Evolutionary conservation across 1,140 invertebrate genomes (phyloP), one percentile per base, ranked within the genome.

Genomic region (Rhyzopertha dominica): DNA sequence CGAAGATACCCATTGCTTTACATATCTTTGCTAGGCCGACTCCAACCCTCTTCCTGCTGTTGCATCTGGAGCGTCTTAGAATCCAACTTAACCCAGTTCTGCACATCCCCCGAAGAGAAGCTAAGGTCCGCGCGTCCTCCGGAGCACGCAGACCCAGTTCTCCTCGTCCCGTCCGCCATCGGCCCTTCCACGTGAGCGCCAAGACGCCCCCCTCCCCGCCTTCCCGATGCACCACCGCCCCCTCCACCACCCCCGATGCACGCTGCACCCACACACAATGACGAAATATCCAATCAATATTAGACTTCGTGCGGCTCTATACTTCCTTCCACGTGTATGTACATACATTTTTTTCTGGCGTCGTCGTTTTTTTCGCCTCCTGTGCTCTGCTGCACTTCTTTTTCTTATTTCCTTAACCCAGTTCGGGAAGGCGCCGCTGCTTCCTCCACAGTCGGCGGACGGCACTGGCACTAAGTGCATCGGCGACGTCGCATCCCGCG

Each of bases 381-480:
- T 43, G 47, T 53, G 51, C 49, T 50, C 51, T 48, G 56, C 46
- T 59, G 54, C 62, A 59, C 46, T 62, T 61, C 61, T 65, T 65
- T 63, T 66, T 60, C 62, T 64, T 56, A 58, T 59, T 54, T 55
- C 53, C 40, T 51, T 65, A 61, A 61, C 62, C 59, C 55, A 66
- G 58, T 66, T 66, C 47, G 56, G 34, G 43, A 35, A 41, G 54
- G 39, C 47, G 51, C 51, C 35, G 32, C 43, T 41, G n/a, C 43
- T 26, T 35, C 52, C 43, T 54, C 53, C 25, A 68, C 71, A 43
- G 72, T 70, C 53, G 70, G 69, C 52, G 72, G 55, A n/a, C 71
- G 59, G 24, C 72, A 69, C 43, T 69, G 68, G 55, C 72, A 74
- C 70, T 20, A 61, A 66, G 52, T 70, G 70, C 53, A 56, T 54